Evolutionary conservation across 2,797 vertebrate genomes (phyloP).

Genomic region (Crocodylus rhombifer): DNA sequence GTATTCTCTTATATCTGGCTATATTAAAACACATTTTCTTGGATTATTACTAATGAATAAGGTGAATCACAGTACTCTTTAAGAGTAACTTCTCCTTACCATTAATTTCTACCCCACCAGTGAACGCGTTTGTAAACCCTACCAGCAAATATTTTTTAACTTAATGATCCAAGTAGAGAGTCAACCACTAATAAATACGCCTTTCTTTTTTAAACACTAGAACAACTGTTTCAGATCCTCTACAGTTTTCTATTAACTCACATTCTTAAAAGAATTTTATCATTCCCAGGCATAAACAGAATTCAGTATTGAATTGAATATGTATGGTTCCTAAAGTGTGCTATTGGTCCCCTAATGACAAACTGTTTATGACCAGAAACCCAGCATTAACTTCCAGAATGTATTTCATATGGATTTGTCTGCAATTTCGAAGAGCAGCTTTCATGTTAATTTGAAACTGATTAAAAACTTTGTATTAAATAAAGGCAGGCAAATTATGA

Average conservation of each 20-base stretch:
- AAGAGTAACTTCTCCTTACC: no score
- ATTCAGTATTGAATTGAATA: background rate
- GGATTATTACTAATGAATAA: no score
- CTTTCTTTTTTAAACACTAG: background rate
- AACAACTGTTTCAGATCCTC: background rate
- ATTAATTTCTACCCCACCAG: no score
- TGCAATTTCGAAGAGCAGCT: background rate
- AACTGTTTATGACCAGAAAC: background rate
- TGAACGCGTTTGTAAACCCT: no score
- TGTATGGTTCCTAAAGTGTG: background rate
- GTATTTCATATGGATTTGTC: background rate
- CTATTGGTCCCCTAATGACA: background rate
- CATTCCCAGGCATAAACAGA: accelerated
- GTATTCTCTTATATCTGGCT: no score
- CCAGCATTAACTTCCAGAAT: background rate
- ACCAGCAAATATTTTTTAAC: no score
- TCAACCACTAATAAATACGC: background rate
- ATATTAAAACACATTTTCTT: no score
- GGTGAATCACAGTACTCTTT: no score
- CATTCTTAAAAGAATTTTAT: background rate
- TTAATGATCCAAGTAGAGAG: no score
- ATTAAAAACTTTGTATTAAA: background rate
- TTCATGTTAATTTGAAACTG: background rate
- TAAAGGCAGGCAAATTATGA: background rate
- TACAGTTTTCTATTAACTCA: background rate